Conservation (phyloP, 2,888 invertebrate species). For the Ceramica pisi region DNA sequence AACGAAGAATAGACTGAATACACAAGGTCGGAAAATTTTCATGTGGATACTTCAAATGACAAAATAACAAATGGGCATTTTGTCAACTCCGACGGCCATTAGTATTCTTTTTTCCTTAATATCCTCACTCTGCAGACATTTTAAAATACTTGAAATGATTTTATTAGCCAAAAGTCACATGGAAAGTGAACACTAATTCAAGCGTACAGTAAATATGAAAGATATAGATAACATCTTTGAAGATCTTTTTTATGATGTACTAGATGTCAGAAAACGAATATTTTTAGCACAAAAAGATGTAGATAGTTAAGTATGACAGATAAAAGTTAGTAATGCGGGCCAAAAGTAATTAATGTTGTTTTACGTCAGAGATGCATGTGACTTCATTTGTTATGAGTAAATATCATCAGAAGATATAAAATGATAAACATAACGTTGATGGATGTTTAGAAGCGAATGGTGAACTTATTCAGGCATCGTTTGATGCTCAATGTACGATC, state of each 20-base stretch:
- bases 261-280: slow-evolving; percentile 23
- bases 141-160: slow-evolving; percentile 22
- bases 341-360: slow-evolving; percentile 49
- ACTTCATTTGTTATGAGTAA: slow-evolving; percentile 51
- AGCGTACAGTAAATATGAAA: slow-evolving; percentile 1
- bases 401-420: slow-evolving; percentile 33
- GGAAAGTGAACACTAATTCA: slow-evolving; percentile 22
- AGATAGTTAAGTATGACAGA: slow-evolving; percentile 20
- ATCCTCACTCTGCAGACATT: slow-evolving; percentile 23
- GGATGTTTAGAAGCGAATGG: slow-evolving; percentile 38
- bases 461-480: slow-evolving; percentile 31
- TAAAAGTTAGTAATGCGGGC: slow-evolving; percentile 24
- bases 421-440: slow-evolving; percentile 39
- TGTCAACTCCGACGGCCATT: slow-evolving; percentile 39
- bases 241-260: slow-evolving; percentile 22
- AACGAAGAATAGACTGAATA: slow-evolving; percentile 18
- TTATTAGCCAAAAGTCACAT: slow-evolving; percentile 34
- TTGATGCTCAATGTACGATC: slow-evolving; percentile 22
- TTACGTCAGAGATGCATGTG: slow-evolving; percentile 61
- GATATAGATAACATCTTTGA: slow-evolving; percentile 31
- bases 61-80: slow-evolving; percentile 43
- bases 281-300: slow-evolving; percentile 21
- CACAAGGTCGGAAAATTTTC: slow-evolving; percentile 4
- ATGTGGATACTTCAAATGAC: slow-evolving; percentile 10
- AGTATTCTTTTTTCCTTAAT: slow-evolving; percentile 30